Evolutionary conservation across 2,888 invertebrate genomes (phyloP).

Genomic region (Entomobrya multifasciata): DNA sequence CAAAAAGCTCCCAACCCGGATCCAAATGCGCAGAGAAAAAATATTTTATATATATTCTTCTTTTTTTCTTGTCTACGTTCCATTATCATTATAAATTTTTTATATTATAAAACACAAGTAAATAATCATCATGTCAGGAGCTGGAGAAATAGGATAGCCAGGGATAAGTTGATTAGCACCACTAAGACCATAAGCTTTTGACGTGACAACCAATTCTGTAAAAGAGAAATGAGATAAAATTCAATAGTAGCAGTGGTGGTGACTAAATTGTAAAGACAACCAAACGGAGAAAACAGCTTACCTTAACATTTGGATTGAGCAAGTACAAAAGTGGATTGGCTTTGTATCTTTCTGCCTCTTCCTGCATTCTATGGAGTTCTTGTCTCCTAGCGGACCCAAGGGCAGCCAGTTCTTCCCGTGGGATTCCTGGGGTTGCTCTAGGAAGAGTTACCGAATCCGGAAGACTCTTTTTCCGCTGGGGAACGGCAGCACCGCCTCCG

Average conservation of each 20-base stretch:
- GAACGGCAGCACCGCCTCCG: slow-evolving; percentile 84
- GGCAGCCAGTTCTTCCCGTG: slow-evolving; percentile 96
- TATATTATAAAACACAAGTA: slow-evolving; percentile 67
- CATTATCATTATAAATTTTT: slow-evolving; percentile 61
- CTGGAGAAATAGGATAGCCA: slow-evolving; percentile 97
- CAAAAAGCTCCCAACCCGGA: slow-evolving; percentile 58
- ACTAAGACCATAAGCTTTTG: slow-evolving; percentile 97
- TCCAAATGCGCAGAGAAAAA: slow-evolving; percentile 51
- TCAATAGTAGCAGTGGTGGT: background rate
- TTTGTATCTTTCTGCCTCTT: slow-evolving; percentile 94
- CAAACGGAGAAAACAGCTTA: slow-evolving; percentile 82
- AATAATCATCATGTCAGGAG: slow-evolving; percentile 90
- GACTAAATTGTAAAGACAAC: too few species aligned
- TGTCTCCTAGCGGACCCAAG: slow-evolving; percentile 96
- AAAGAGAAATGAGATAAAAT: slow-evolving; percentile 79
- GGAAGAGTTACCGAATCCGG: slow-evolving; percentile 95
- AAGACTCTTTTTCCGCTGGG: slow-evolving; percentile 97
- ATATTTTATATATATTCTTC: slow-evolving; percentile 13
- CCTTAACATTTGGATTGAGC: slow-evolving; percentile 98
- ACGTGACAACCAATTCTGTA: slow-evolving; percentile 97
- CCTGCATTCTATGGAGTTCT: slow-evolving; percentile 94
- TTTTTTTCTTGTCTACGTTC: slow-evolving; percentile 64
- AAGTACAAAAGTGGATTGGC: slow-evolving; percentile 97
- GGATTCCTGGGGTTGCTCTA: slow-evolving; percentile 90
- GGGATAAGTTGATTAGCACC: slow-evolving; percentile 94